phyloP scores from a whole-genome alignment of 2,888 invertebrate genomes.

The Empis livida region DNA sequence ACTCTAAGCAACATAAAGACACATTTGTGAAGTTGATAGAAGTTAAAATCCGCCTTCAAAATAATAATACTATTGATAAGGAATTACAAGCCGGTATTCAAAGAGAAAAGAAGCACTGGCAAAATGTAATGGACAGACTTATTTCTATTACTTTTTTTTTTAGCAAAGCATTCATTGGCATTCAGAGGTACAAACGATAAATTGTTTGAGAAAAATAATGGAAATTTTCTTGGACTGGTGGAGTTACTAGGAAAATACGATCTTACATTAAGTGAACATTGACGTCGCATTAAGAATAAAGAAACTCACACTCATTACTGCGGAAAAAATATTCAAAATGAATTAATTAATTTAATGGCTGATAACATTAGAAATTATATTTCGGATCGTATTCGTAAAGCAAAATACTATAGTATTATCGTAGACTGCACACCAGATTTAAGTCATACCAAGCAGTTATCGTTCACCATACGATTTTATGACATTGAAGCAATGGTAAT shows the following conservation, averaged over 20 bases:
- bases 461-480: neutral
- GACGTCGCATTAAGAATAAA: neutral
- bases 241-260: neutral
- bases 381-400: neutral
- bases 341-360: neutral
- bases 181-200: neutral
- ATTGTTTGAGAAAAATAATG: neutral
- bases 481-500: neutral
- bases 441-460: neutral
- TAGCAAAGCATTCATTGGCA: neutral
- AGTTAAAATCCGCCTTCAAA: neutral
- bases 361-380: neutral
- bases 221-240: neutral
- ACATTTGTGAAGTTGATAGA: neutral
- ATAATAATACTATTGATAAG: conserved; percentile 1
- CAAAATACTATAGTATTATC: neutral
- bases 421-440: neutral
- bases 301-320: neutral
- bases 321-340: conserved; percentile 1
- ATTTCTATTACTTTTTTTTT: neutral
- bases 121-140: neutral
- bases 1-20: neutral
- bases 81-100: neutral
- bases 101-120: neutral
- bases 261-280: conserved; percentile 1